Conservation (phyloP, 2,113 vertebrate genomes). For the Leucosticte australis region DNA sequence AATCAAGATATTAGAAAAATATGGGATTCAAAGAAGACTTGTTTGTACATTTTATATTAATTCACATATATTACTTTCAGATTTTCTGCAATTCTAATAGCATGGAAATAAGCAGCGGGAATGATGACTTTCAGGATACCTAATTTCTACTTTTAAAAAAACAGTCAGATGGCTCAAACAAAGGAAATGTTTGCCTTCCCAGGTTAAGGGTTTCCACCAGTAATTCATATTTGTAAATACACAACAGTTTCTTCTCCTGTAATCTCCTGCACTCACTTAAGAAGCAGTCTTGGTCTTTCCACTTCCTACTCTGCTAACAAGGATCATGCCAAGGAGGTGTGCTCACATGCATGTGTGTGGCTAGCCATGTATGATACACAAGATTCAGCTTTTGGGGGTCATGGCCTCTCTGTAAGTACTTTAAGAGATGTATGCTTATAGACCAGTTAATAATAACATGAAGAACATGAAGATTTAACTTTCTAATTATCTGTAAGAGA, state of each 20-base stretch:
- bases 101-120: slow-evolving; percentile 11
- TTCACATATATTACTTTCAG: slow-evolving; percentile 30
- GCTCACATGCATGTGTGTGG: not conserved
- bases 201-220: not conserved
- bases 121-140: not conserved
- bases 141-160: not conserved
- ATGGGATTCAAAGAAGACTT: not conserved
- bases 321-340: not conserved
- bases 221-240: not conserved
- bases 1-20: slow-evolving; percentile 61
- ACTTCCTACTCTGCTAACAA: not conserved
- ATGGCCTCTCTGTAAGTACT: not conserved
- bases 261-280: not conserved
- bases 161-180: not conserved
- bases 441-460: not conserved
- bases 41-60: slow-evolving; percentile 33
- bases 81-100: slow-evolving; percentile 41
- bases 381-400: not conserved
- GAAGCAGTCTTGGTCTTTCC: not conserved
- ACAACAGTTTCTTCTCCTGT: not conserved
- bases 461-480: not conserved
- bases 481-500: not conserved
- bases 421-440: not conserved
- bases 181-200: not conserved
- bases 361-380: not conserved